Evolutionary conservation across 2,113 vertebrate genomes (phyloP).

Genomic region (Setophaga kirtlandii): DNA sequence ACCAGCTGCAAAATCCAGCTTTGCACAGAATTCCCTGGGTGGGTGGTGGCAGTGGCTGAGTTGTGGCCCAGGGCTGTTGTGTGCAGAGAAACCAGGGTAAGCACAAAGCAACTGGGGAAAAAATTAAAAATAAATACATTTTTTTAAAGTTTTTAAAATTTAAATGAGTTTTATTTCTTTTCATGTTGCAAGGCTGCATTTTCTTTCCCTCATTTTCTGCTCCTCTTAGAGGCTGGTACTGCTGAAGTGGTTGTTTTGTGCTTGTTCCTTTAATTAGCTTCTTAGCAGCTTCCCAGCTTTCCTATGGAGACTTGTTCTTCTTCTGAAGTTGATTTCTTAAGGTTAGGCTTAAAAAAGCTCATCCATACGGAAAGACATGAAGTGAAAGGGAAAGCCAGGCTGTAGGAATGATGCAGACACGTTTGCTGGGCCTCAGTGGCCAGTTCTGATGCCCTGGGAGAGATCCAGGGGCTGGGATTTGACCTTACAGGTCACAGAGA

Average conservation of each 20-base stretch:
- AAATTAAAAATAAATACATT: not conserved
- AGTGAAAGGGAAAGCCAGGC: not conserved
- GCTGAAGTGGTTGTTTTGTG: conserved; percentile 9
- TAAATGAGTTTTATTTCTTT: conserved; percentile 42
- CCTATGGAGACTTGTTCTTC: conserved; percentile 29
- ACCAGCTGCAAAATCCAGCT: not conserved
- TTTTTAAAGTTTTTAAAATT: not conserved
- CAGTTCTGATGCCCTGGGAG: not conserved
- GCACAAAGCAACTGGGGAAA: not conserved
- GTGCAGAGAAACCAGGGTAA: not conserved
- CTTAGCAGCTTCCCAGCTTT: conserved; percentile 24
- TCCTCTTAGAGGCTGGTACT: not conserved
- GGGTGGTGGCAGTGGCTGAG: not conserved
- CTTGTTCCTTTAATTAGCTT: conserved; percentile 48
- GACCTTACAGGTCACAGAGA: not conserved
- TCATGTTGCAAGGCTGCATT: not conserved
- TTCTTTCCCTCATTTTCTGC: not conserved
- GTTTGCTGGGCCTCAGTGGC: not conserved
- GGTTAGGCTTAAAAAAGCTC: conserved; percentile 30
- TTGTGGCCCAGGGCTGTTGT: not conserved
- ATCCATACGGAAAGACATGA: not conserved
- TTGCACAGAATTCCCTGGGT: not conserved
- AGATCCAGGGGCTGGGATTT: not conserved
- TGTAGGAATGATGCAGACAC: not conserved
- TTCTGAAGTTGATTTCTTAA: conserved; percentile 20